Conservation (phyloP, 2,797 vertebrate genomes). For the Eptatretus atami region DNA sequence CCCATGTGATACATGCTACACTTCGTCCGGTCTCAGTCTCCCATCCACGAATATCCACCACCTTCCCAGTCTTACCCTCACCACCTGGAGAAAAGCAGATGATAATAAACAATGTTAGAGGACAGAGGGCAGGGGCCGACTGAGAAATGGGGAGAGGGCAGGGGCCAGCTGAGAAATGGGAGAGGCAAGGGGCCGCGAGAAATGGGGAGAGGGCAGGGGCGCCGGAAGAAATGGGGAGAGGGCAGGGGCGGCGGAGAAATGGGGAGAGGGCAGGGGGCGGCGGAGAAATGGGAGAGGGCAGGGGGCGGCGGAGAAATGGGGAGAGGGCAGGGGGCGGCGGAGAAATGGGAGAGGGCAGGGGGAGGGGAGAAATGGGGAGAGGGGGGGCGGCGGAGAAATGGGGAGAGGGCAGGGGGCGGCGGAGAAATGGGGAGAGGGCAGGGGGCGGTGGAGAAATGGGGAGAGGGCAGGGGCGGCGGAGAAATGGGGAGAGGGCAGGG, state of each 20-base stretch:
- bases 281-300: neutral
- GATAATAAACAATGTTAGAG: neutral
- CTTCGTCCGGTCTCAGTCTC: neutral
- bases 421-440: neutral
- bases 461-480: neutral
- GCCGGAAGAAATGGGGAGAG: neutral
- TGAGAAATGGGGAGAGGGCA: too few species aligned
- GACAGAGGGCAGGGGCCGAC: neutral
- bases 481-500: neutral
- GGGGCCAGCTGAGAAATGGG: neutral
- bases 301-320: neutral
- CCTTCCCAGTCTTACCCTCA: constrained; percentile 4
- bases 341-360: neutral
- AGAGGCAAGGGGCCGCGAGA: neutral
- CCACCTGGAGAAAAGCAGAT: neutral
- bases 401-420: neutral
- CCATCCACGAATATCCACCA: constrained; percentile 2
- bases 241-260: neutral
- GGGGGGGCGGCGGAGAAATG: neutral
- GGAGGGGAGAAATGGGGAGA: too few species aligned
- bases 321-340: neutral
- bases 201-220: too few species aligned
- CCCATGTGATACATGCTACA: constrained; percentile 1
- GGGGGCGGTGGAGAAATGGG: too few species aligned
- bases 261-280: neutral